These are phyloP conservation scores for Oophaga pumilio DNA, from an alignment of 2,113 vertebrate species.

Conservation along the genomic window DNA sequence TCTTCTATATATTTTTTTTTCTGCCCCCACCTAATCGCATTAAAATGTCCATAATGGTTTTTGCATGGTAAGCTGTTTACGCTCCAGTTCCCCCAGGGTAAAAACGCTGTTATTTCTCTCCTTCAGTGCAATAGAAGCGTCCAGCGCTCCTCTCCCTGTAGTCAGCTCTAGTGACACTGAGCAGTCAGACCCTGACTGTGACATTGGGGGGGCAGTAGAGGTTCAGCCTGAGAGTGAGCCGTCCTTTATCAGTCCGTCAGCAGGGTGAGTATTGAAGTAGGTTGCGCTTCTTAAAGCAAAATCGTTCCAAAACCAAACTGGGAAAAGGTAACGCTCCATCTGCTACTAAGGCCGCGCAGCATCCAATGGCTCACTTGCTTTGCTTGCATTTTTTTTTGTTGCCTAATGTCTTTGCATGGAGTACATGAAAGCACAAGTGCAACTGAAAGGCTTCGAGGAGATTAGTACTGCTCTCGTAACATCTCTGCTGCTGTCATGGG, in stretches of 20 bases:
- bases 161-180: conserved; percentile 80
- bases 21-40: neutral
- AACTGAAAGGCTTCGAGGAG: conserved; percentile 13
- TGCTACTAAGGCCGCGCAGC: conserved; percentile 54
- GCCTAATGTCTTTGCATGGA: conserved; percentile 32
- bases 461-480: neutral
- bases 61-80: conserved; percentile 50
- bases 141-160: conserved; percentile 83
- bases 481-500: too few species aligned
- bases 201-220: conserved; percentile 81
- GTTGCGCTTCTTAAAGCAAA: conserved; percentile 56
- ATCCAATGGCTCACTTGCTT: conserved; percentile 55
- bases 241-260: conserved; percentile 79
- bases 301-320: conserved; percentile 24
- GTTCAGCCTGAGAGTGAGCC: conserved; percentile 77
- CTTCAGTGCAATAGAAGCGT: conserved; percentile 87
- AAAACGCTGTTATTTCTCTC: conserved; percentile 82
- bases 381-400: conserved; percentile 66
- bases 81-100: conserved; percentile 65
- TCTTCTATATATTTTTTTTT: neutral
- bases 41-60: neutral
- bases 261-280: conserved; percentile 80
- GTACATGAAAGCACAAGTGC: conserved; percentile 26
- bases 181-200: conserved; percentile 82
- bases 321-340: conserved; percentile 53